These are phyloP conservation scores for Caenorhabditis afra DNA, from an alignment of 2,888 invertebrate species.

Conservation along the genomic window DNA sequence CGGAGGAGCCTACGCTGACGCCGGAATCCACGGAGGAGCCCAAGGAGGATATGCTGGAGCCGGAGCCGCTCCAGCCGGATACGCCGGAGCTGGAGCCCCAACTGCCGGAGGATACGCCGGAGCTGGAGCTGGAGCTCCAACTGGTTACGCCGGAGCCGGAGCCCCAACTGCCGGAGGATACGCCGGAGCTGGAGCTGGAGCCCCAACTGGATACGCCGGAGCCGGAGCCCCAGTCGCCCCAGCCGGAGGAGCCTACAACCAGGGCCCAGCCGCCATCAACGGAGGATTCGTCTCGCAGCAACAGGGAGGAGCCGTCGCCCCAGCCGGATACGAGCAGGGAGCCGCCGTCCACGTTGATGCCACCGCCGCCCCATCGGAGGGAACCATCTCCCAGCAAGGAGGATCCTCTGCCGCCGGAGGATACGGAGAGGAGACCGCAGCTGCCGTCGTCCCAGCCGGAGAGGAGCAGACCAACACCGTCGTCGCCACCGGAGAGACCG, in stretches of 20 bases:
- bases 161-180: slow-evolving; percentile 30
- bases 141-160: slow-evolving; percentile 46
- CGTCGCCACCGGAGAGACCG: slow-evolving; percentile 46
- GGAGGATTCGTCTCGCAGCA: slow-evolving; percentile 52
- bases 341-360: slow-evolving; percentile 40
- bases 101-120: slow-evolving; percentile 19
- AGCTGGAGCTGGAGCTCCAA: slow-evolving; percentile 53
- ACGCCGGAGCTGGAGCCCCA: slow-evolving; percentile 16
- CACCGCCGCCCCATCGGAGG: slow-evolving; percentile 41
- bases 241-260: slow-evolving; percentile 48
- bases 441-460: slow-evolving; percentile 16
- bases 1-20: slow-evolving; percentile 49
- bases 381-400: slow-evolving; percentile 41
- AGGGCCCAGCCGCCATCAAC: slow-evolving; percentile 56
- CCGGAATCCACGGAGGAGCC: slow-evolving; percentile 47
- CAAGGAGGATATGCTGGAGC: slow-evolving; percentile 40
- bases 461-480: slow-evolving; percentile 42
- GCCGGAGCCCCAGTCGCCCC: slow-evolving; percentile 34
- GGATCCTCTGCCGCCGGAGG: slow-evolving; percentile 52
- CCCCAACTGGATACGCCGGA: slow-evolving; percentile 45
- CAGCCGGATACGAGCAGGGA: slow-evolving; percentile 47
- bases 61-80: not conserved
- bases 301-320: slow-evolving; percentile 46
- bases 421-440: slow-evolving; percentile 48
- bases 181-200: slow-evolving; percentile 25